Evolutionary conservation across 1,140 invertebrate species (phyloP), one percentile per base, ranked within the genome.

Genomic region (Ips typographus): DNA sequence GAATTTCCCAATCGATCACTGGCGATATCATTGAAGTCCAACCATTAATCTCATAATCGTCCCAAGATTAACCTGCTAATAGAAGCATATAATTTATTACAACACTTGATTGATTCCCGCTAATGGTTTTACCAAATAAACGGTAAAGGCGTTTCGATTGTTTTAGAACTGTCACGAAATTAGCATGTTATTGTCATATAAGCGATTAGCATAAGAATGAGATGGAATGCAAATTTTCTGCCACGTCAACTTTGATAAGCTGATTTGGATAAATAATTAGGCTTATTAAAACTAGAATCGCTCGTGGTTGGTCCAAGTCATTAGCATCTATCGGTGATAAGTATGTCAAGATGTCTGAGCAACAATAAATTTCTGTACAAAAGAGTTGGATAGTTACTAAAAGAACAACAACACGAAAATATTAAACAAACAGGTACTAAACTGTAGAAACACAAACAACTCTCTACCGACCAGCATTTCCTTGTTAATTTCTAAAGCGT

Each of bases 201-300:
- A 36, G 7, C 6, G 53, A 36, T 56, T 56, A 56, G 6, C 53
- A 56, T 39, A 7, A 3, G n/a, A 36, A 37, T 7, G 22, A 7
- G 53, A 56, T 38, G 53, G 37, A 37, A 56, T 56, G 38, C 53
- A 49, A 49, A 49, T 49, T 49, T 49, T 22, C 44, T 3, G 22
- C 44, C n/a, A 49, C 47, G 47, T 49, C 7, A 49, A 7, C 7
- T 49, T 7, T 49, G 7, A 49, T 49, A 22, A 22, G 53, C 2
- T 38, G 7, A n/a, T 56, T 56, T 56, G 53, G 53, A 36, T 38
- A 56, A 56, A 36, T 38, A n/a, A 56, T 56, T 56, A 56, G n/a
- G 38, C n/a, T 56, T 38, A 37, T 56, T 56, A 56, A 36, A 56
- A 22, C 2, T 3, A 22, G 44, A 49, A 49, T 49, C 44, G 44